Conservation (phyloP, 1,140 invertebrate genomes). For the Papilio helenus region DNA sequence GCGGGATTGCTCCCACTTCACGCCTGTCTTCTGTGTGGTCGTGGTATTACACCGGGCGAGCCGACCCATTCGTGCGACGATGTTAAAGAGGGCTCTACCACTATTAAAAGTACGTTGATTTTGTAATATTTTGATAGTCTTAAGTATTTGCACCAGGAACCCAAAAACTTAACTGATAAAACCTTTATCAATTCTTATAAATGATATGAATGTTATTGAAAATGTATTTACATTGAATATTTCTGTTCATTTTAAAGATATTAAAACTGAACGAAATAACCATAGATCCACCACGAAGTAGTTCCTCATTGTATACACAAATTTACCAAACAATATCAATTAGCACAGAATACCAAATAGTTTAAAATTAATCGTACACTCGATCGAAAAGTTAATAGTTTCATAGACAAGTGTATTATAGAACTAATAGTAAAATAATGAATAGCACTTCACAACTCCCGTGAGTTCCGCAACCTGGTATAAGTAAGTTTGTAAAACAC, state of each 20-base stretch:
- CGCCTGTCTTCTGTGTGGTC: too few species aligned
- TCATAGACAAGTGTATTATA: constrained; percentile 31
- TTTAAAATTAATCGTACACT: neutral
- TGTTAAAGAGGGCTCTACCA: too few species aligned
- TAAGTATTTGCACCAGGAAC: neutral
- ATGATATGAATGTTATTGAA: neutral
- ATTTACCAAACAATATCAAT: constrained; percentile 18
- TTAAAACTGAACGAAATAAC: neutral
- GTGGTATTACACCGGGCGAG: too few species aligned
- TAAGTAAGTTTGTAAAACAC: constrained; percentile 17
- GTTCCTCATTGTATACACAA: neutral
- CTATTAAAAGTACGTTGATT: too few species aligned
- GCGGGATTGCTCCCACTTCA: too few species aligned
- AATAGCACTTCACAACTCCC: constrained; percentile 22
- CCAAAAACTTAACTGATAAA: constrained; percentile 5
- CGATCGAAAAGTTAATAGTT: constrained; percentile 28
- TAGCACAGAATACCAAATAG: constrained; percentile 1
- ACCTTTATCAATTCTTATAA: neutral
- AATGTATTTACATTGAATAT: neutral
- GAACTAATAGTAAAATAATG: constrained; percentile 23
- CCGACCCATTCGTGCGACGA: too few species aligned
- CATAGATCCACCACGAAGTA: neutral
- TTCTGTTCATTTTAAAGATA: neutral
- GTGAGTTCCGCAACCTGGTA: constrained; percentile 25
- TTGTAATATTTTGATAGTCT: neutral